Base-by-base conservation (phyloP, 92 coral and sea anemone genomes). In the Paragorgia papillata region DNA sequence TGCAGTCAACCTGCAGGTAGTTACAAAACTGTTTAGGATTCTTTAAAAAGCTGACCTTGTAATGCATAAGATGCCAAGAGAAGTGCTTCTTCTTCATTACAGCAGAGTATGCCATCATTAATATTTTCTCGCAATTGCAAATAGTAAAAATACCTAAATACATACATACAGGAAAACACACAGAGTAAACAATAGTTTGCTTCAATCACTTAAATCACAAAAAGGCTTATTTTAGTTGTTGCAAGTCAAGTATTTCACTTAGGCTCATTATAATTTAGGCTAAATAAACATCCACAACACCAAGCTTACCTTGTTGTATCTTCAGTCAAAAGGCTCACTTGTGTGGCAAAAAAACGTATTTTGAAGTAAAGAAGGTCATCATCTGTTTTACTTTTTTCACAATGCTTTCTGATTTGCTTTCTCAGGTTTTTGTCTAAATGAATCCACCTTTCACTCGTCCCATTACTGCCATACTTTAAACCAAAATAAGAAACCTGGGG, bases 401-500 rank as follows among this genome's bases (percentile, higher is more conserved):
- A 84, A 85, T 82, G 76, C 46, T 74, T 81, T 62, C 88, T 89
- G 21, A 95, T 79, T 75, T 95, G 97, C 65, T 95, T 92, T 57
- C 75, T 74, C 14, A 95, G 84, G 41, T 96, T 86, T 74, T 91
- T 91, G 55, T 86, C 88, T 39, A 89, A 80, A 27, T 84, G 76
- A 24, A 91, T 39, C 99, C 99, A 95, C 85, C 86, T 88, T 35
- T 89, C 97, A 57, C 69, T 67, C 0, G 92, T 91, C 41, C 65
- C 85, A 74, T 89, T 87, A 57, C 74, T 31, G 32, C 49, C 51
- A 85, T 86, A 95, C 81, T 86, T 86, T 68, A 95, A 91, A 39
- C 99, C 99, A 87, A 89, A 95, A 85, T 81, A 87, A 10, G 86
- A 82, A 64, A 70, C 79, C 99, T 95, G 88, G 57, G n/a, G n/a